Base-by-base conservation (phyloP, 2,797 vertebrate species). In the Muscicapa comitata region DNA sequence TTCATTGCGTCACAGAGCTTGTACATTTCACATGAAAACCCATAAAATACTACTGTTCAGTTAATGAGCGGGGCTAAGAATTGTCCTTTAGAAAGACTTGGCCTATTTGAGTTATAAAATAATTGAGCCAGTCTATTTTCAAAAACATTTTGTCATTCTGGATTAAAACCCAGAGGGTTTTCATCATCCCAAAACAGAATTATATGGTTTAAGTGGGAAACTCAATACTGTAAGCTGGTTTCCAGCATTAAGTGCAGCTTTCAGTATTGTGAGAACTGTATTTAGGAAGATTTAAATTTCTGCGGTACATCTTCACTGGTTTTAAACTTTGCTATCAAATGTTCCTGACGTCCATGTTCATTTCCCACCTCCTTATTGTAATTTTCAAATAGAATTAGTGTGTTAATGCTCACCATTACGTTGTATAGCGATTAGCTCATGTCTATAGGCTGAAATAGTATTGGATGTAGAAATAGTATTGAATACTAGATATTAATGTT, bases 361-460 rank as follows among this genome's bases (percentile, higher is more conserved):
- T 78, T 47, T 81, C 26, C 25, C 5, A 2, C 18, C 20, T 88
- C 19, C 45, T 81, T 72, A 23, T 9, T 73, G 33, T 31, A 59
- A 50, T 59, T 85, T n/a, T 54, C 43, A 53, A 63, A 40, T 38
- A 63, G 7, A 35, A 29, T 55, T 80, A 70, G 2, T 42, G 33
- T 53, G 9, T 45, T 45, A 61, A 31, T 53, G 17, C 8, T 72
- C 5, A 18, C 13, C 35, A 26, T 4, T 2, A 1, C 4, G 1
- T 67, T 65, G 15, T 61, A 15, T 12, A 55, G 17, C 45, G 48
- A 72, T 61, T 9, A 6, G 2, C 61, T 73, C 31, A 4, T 65
- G 29, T 31, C 18, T 76, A 1, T 57, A 65, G 42, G 16, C 48
- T 74, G 77, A 89, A 91, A 66, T 58, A 58, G 3, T 55, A 43